Evolutionary conservation across 1,140 invertebrate species (phyloP).

Genomic region (Drosophila persimilis): DNA sequence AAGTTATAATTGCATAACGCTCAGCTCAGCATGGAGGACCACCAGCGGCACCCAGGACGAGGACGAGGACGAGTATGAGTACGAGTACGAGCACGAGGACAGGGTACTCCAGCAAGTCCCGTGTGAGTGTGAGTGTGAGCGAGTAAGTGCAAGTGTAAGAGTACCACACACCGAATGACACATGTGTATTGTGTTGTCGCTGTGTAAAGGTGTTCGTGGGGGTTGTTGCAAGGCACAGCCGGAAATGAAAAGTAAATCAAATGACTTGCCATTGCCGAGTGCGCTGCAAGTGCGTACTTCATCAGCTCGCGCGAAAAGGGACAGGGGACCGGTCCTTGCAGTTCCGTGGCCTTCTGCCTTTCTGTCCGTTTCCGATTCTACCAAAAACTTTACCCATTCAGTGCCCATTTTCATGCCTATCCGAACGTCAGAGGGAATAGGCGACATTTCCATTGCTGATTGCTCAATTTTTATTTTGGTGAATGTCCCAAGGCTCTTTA

Average conservation of each 20-base stretch:
- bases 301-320: slow-evolving; percentile 41
- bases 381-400: not conserved
- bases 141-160: slow-evolving; percentile 21
- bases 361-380: not conserved
- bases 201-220: slow-evolving; percentile 39
- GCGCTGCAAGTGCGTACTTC: slow-evolving; percentile 59
- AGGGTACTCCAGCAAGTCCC: slow-evolving; percentile 5
- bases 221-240: slow-evolving; percentile 55
- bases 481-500: slow-evolving; percentile 4
- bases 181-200: slow-evolving; percentile 38
- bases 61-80: not conserved
- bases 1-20: slow-evolving; percentile 81
- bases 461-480: slow-evolving; percentile 41
- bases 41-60: slow-evolving; percentile 9
- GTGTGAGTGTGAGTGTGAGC: slow-evolving; percentile 3
- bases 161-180: slow-evolving; percentile 14
- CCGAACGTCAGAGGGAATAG: slow-evolving; percentile 46
- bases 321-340: slow-evolving; percentile 24
- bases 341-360: not conserved
- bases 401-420: not conserved
- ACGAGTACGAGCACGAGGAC: not conserved
- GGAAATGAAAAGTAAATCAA: slow-evolving; percentile 83
- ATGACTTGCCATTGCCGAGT: slow-evolving; percentile 61
- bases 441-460: slow-evolving; percentile 61
- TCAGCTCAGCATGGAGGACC: slow-evolving; percentile 64